Conservation (phyloP, 2,797 vertebrate genomes). For the Pyrrhura leucotis region DNA sequence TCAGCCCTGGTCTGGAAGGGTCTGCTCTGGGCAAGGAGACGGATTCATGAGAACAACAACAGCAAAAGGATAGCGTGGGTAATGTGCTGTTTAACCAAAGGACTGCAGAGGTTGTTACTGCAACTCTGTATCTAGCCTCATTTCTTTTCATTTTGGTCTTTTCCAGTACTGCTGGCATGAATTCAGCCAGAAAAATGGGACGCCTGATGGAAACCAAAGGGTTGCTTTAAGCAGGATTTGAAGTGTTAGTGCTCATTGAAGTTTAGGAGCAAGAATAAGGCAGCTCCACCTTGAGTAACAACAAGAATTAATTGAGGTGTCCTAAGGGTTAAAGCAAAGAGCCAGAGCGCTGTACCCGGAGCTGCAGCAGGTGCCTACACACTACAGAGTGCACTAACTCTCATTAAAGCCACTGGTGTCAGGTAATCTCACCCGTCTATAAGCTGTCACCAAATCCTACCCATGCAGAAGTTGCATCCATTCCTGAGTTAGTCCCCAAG, state of each 20-base stretch:
- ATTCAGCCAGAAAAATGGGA: background rate
- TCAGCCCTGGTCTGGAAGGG: background rate
- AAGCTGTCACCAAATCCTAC: background rate
- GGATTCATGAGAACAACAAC: background rate
- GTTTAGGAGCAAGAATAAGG: background rate
- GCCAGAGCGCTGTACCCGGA: rapidly evolving
- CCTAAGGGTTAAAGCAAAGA: background rate
- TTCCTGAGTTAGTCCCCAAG: background rate
- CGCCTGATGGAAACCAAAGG: background rate
- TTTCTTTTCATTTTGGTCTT: background rate
- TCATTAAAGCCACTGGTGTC: background rate
- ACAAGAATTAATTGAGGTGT: rapidly evolving
- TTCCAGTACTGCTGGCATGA: background rate
- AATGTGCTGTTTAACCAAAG: background rate
- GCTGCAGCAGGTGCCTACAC: background rate
- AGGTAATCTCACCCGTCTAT: background rate
- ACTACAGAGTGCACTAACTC: background rate
- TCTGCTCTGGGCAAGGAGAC: background rate
- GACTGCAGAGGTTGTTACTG: background rate
- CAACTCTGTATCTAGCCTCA: background rate
- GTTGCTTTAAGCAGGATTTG: background rate
- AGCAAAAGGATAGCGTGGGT: background rate
- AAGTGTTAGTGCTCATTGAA: background rate
- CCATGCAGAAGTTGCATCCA: background rate
- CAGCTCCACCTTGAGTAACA: background rate